Percentiles rank a stretch among this genome's conserved stretches.
These are phyloP conservation scores for Bungarus multicinctus DNA, from an alignment of 2,113 vertebrate species.

Conservation along the genomic window DNA sequence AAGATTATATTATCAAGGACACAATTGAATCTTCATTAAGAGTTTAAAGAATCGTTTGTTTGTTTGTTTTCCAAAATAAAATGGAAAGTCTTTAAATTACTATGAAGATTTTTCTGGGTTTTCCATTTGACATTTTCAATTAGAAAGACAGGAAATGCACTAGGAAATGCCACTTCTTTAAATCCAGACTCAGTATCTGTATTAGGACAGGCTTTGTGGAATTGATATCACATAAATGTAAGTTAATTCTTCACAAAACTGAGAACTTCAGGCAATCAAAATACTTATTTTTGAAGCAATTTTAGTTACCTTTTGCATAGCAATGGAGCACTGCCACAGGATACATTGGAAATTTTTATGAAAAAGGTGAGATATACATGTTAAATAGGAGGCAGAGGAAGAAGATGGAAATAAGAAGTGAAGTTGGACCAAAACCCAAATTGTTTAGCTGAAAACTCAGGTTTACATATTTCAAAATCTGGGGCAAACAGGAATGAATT, in stretches of 20 bases:
- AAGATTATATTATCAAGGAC: background rate
- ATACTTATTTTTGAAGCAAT: background rate
- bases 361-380: background rate
- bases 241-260: background rate
- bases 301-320: background rate
- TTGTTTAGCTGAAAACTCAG: background rate
- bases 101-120: background rate
- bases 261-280: background rate
- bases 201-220: background rate
- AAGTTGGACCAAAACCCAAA: background rate
- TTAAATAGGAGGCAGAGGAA: background rate
- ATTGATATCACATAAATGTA: background rate
- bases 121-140: background rate
- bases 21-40: background rate
- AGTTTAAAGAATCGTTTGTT: background rate
- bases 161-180: background rate
- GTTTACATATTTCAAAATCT: background rate
- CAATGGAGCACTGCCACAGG: background rate
- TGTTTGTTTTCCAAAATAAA: background rate
- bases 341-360: background rate
- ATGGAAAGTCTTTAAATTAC: background rate
- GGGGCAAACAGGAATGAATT: background rate
- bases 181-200: background rate
- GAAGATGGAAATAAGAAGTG: background rate
- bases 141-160: background rate